Evolutionary conservation across 2,888 invertebrate genomes (phyloP), one percentile per base, ranked within the genome.

Genomic region (Saturnia japonica): DNA sequence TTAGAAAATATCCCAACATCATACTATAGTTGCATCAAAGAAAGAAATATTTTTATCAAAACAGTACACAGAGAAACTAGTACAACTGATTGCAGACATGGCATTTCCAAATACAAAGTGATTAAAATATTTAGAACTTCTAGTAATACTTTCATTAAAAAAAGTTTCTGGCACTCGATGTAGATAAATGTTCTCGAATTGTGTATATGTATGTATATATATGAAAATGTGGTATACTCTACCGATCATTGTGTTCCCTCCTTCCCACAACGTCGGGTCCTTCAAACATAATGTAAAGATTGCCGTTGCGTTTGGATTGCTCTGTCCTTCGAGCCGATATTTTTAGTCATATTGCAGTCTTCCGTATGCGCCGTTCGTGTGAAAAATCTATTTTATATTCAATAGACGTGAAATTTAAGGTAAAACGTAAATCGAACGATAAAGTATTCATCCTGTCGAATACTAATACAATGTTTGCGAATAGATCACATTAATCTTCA

Each of bases 351-450:
- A 25, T 14, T 28, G 25, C 14, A 60, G 57, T 54, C 25, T 60
- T 60, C 57, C 57, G 57, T 14, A 28, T 60, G 25, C 57, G 57
- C 14, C 25, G 14, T 28, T 60, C 57, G 12, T 28, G 57, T 28
- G 7, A 40, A 64, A 34, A 40, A 64, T 40, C 40, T 40, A 40
- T 22, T 64, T 64, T 34, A 64, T 64, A 64, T 64, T 64, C 64
- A 64, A 64, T 64, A 16, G n/a, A 40, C 62, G 62, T 34, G 62
- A 62, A 40, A 64, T 64, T 40, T 64, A 25, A 64, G 64, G 64
- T 40, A 64, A 64, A 64, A 40, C 64, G 64, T 64, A 64, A 64
- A 64, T 40, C 19, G 64, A 64, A 40, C 22, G 64, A 64, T 64
- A 40, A 40, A 64, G 28, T 16, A 64, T 64, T 19, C 64, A n/a